phyloP scores from a whole-genome alignment of 2,797 vertebrate genomes.

The Benthosema pterotum region DNA sequence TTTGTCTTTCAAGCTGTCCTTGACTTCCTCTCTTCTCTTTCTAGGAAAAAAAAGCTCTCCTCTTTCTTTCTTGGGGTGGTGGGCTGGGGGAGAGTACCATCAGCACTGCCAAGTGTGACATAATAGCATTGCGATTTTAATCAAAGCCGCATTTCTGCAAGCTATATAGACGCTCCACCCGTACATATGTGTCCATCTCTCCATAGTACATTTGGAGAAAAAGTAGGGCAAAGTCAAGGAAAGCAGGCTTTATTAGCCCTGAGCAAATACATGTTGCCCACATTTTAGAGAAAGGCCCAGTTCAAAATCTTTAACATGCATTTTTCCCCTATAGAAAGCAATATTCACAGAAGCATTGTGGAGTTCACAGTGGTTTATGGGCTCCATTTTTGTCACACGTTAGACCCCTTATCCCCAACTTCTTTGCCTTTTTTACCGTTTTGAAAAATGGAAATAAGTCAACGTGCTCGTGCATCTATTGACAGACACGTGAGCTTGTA shows the following conservation, averaged over 20 bases:
- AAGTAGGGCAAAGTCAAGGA: conserved; percentile 3
- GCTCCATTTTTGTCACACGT: no score
- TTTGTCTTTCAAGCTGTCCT: conserved; percentile 65
- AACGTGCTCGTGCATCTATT: no score
- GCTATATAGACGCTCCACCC: conserved; percentile 61
- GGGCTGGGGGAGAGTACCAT: conserved; percentile 58
- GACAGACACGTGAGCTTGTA: no score
- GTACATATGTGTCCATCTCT: no score
- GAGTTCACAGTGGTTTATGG: neutral
- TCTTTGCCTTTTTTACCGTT: no score
- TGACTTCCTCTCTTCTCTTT: conserved; percentile 55
- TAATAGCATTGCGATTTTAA: conserved; percentile 81
- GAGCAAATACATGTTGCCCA: neutral
- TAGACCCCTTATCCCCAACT: no score
- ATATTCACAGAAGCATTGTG: conserved; percentile 3
- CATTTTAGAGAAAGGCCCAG: conserved; percentile 5
- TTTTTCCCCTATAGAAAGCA: conserved; percentile 8
- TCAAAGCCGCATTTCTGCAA: conserved; percentile 75
- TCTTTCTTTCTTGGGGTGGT: conserved; percentile 53
- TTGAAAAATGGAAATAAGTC: no score
- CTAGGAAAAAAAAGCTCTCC: conserved; percentile 49
- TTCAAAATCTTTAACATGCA: neutral
- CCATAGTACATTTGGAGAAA: no score
- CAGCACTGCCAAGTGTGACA: conserved; percentile 77
- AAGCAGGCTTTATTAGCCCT: conserved; percentile 15